Conservation (phyloP, 1,140 invertebrate species). For the Oedothorax gibbosus region DNA sequence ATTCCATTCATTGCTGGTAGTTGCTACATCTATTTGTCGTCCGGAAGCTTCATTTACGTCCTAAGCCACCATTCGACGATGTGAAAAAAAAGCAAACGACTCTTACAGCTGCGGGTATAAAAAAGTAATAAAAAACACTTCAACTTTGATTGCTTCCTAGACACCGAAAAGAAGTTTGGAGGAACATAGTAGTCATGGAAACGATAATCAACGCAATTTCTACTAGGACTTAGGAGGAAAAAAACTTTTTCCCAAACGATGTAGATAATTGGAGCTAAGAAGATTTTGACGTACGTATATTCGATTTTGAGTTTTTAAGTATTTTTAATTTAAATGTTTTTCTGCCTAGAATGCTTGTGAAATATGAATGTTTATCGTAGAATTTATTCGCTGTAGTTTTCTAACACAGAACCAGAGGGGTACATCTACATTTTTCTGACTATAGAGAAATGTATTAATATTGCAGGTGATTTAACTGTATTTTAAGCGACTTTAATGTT, state of each 20-base stretch:
- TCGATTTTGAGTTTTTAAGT: neutral
- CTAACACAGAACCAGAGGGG: no score
- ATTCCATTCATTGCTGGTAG: no score
- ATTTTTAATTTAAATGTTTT: neutral
- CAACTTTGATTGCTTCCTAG: constrained; percentile 53
- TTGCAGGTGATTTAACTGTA: no score
- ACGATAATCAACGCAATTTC: constrained; percentile 29
- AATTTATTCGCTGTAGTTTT: no score
- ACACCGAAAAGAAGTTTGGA: constrained; percentile 15
- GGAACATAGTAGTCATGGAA: constrained; percentile 14
- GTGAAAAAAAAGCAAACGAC: constrained; percentile 15
- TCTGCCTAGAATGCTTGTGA: neutral
- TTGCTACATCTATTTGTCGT: neutral
- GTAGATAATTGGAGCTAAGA: constrained; percentile 28
- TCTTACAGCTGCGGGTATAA: constrained; percentile 40
- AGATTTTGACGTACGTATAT: constrained; percentile 9
- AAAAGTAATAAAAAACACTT: constrained; percentile 54
- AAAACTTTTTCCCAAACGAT: neutral
- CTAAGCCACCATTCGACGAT: constrained; percentile 23
- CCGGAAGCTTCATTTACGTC: constrained; percentile 36
- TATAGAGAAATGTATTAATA: no score
- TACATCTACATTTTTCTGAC: no score
- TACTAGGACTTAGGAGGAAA: neutral
- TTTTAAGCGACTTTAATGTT: no score
- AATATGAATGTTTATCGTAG: no score